Conservation (phyloP, 30 jellyfish, hydroid and myxozoan genomes). For the Turritopsis rubra region DNA sequence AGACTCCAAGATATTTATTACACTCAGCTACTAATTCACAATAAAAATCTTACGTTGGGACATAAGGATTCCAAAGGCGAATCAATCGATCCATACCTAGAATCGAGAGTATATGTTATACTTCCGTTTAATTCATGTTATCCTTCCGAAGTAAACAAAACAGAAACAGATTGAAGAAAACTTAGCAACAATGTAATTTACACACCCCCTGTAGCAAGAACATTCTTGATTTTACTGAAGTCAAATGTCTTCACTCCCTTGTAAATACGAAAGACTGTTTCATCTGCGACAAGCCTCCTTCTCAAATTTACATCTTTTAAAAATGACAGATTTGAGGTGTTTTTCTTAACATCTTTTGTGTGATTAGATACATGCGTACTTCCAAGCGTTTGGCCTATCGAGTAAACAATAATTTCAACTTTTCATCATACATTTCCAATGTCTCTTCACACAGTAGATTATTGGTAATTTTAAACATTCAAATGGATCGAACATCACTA, state of each 20-base stretch:
- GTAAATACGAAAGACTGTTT: slow-evolving; percentile 68
- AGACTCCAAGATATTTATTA: neutral
- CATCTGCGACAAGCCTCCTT: slow-evolving; percentile 76
- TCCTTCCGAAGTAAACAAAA: neutral
- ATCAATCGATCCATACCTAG: slow-evolving; percentile 85
- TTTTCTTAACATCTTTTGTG: neutral
- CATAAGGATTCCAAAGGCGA: slow-evolving; percentile 94
- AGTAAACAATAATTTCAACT: neutral
- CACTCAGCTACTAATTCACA: neutral
- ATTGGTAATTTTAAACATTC: too few relatives aligned
- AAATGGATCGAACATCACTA: too few relatives aligned
- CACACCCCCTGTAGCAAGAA: slow-evolving; percentile 90
- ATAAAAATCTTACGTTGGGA: slow-evolving; percentile 70
- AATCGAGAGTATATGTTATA: too few relatives aligned
- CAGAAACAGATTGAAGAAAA: slow-evolving; percentile 4
- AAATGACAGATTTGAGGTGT: neutral
- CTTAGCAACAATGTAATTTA: neutral
- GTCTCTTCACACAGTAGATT: too few relatives aligned
- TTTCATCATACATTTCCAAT: neutral
- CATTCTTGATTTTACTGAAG: slow-evolving; percentile 77
- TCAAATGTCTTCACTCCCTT: slow-evolving; percentile 89
- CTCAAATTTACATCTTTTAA: slow-evolving; percentile 4
- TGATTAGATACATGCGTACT: slow-evolving; percentile 56
- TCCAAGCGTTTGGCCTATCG: slow-evolving; percentile 72
- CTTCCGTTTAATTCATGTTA: too few relatives aligned